Percentiles rank a stretch among this genome's conserved stretches.
Evolutionary conservation across 2,113 vertebrate species (phyloP).

Genomic region (Cichladusa arquata): DNA sequence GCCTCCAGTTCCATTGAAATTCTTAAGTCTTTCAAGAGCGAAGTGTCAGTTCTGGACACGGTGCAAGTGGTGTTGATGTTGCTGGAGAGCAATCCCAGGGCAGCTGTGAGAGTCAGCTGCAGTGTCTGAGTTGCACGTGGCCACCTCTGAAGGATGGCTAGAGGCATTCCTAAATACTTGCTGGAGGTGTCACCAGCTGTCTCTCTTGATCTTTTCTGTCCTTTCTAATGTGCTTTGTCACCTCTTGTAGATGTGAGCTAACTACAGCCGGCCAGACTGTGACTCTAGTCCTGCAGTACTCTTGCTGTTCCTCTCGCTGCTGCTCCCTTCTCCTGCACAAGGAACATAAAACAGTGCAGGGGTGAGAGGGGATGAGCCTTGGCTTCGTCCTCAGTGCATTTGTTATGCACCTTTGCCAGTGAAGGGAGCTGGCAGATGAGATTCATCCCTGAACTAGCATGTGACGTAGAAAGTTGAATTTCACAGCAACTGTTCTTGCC

Average conservation of each 20-base stretch:
- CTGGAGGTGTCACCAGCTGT: background rate
- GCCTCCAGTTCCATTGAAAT: background rate
- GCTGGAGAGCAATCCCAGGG: background rate
- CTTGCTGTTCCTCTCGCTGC: background rate
- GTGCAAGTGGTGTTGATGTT: background rate
- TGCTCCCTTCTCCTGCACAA: background rate
- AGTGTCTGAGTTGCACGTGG: fast-evolving
- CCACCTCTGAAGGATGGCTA: background rate
- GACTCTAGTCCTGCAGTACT: background rate
- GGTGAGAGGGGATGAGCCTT: background rate
- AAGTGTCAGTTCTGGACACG: background rate
- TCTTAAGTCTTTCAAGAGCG: background rate
- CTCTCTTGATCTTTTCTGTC: background rate
- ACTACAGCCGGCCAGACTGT: background rate
- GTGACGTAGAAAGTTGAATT: background rate
- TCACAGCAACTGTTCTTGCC: background rate
- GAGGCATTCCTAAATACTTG: background rate
- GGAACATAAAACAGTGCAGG: background rate
- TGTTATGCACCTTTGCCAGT: background rate
- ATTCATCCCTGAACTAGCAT: background rate
- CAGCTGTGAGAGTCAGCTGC: background rate
- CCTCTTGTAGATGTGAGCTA: background rate
- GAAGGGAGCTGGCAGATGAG: background rate
- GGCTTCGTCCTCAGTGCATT: background rate
- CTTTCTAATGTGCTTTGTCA: background rate